Base-by-base conservation (phyloP, 2,888 invertebrate species). In the Cheilosia scutellata region DNA sequence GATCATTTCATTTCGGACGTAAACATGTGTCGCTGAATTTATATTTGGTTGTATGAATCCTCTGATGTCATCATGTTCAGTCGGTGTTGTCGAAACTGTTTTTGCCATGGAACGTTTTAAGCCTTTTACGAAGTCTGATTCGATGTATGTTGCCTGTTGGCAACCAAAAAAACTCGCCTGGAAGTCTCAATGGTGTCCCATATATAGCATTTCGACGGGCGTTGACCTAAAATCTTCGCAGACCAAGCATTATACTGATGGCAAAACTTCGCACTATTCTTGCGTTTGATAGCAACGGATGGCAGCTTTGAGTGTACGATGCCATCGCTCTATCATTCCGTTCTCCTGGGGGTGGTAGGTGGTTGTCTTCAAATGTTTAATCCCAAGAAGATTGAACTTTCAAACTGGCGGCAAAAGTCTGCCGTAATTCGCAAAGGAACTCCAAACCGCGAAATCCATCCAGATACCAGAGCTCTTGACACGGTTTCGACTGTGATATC, bases 271-370 rank as follows among this genome's bases (percentile, higher is more conserved):
- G 2, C 31, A n/a, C n/a, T n/a, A n/a, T n/a, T n/a, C n/a, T n/a
- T n/a, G n/a, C n/a, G n/a, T n/a, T n/a, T n/a, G n/a, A 40, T 75
- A 37, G n/a, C 87, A 87, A 16, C 74, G 82, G 4, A 84, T 60
- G 2, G 86, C 60, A 33, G 87, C 58, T 66, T 87, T 87, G 1
- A 87, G 58, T 0, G 82, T 33, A 3, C 80, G 70, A 25, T 88
- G 78, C 68, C 72, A 83, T n/a, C 86, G 44, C 9, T 87, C 87
- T 9, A 88, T 76, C 9, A 84, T n/a, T 1, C 78, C 82, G 53
- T 87, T 87, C 2, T 71, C 47, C 16, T 76, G 74, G 4, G 82
- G 78, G 25, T 83, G 79, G 40, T 87, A 88, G 5, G 82, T 58
- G 0, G 80, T 82, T 5, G 82, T 87, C 42, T 58, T 55, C 9